phyloP scores from a whole-genome alignment of 1,140 invertebrate species.

The Paralvinella palmiformis region DNA sequence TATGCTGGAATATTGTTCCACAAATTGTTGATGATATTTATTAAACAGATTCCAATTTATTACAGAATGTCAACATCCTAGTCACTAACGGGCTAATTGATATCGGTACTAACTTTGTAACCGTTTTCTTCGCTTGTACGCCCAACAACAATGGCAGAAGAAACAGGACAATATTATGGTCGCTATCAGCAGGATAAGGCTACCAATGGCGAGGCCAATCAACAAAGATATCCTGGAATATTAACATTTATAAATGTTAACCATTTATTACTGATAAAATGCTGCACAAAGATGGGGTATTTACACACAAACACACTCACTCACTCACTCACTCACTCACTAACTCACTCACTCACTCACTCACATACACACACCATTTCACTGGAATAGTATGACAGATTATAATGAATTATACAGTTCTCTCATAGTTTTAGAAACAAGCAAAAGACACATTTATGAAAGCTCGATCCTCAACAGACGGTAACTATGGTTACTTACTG shows the following conservation, averaged over 20 bases:
- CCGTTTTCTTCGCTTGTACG: conserved; percentile 2
- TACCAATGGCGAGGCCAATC: not conserved
- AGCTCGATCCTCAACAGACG: not conserved
- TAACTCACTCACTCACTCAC: not conserved
- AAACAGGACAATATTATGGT: not conserved
- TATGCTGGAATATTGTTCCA: too few species aligned
- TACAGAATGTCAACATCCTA: too few species aligned
- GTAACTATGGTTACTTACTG: not conserved
- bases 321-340: not conserved
- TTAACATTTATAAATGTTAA: not conserved
- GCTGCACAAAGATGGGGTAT: not conserved
- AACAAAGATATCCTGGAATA: not conserved
- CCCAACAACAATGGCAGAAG: conserved; percentile 2
- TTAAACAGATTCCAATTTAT: too few species aligned
- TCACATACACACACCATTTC: not conserved
- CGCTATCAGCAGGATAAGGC: not conserved
- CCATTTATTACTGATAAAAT: not conserved
- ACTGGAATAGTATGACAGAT: not conserved
- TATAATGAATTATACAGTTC: not conserved
- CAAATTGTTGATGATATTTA: too few species aligned
- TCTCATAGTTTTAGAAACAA: not conserved
- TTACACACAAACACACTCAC: not conserved
- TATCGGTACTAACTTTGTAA: too few species aligned
- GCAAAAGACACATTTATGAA: not conserved
- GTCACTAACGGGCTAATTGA: too few species aligned